Evolutionary conservation across 2,888 invertebrate species (phyloP).

Genomic region (Andrena minutula): DNA sequence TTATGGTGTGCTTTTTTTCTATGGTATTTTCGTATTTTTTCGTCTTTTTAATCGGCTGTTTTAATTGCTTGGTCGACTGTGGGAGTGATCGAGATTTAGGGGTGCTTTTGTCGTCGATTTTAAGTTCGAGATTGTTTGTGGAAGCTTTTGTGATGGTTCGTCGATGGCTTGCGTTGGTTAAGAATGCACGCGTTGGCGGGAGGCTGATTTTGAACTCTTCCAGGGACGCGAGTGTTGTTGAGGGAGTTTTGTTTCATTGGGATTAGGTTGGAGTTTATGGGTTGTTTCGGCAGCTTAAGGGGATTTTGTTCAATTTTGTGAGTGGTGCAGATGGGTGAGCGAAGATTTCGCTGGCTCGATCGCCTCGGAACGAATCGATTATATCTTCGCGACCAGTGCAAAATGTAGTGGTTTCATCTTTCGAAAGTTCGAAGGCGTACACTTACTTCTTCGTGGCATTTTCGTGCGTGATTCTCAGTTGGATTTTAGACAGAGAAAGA

Average conservation of each 20-base stretch:
- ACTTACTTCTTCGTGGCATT: too few relatives aligned
- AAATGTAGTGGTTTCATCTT: too few relatives aligned
- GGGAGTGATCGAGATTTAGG: neutral
- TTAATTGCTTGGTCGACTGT: neutral
- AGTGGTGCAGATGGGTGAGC: too few relatives aligned
- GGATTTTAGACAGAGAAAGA: too few relatives aligned
- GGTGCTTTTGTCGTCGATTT: neutral
- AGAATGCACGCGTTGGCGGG: neutral
- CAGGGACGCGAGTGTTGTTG: neutral
- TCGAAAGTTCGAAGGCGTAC: too few relatives aligned
- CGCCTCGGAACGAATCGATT: too few relatives aligned
- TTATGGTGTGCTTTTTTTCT: neutral
- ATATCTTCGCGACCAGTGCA: too few relatives aligned
- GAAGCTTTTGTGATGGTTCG: neutral
- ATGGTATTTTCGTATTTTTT: neutral
- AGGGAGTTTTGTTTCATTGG: neutral
- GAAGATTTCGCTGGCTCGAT: too few relatives aligned
- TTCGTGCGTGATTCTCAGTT: too few relatives aligned
- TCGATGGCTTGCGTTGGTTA: neutral
- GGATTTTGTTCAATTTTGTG: too few relatives aligned
- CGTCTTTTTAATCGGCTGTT: neutral
- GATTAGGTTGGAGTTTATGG: neutral
- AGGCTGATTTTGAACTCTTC: conserved; percentile 2
- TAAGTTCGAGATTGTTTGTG: neutral
- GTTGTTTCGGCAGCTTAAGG: neutral